Evolutionary conservation across 2,797 vertebrate species (phyloP), one percentile per base, ranked within the genome.

Genomic region (Macropus fuliginosus): DNA sequence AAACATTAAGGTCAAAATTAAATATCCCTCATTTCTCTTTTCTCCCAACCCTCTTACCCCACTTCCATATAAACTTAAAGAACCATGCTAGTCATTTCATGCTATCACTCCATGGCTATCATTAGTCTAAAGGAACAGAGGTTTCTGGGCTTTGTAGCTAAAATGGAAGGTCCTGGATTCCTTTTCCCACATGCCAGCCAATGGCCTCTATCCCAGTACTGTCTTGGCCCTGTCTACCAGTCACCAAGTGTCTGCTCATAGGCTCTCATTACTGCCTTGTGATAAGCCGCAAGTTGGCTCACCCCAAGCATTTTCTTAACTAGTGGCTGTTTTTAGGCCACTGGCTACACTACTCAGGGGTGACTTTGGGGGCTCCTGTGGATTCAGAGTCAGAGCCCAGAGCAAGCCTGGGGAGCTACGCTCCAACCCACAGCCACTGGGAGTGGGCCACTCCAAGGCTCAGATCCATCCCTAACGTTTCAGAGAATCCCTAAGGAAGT

Each of bases 61-160:
- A 40, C n/a, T 81, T 81, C 66, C 66, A 81, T 81, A 18, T 81
- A 81, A 81, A 46, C 66, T 46, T 81, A 81, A 81, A 27, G 66
- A 81, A 81, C 21, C 74, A 87, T 87, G 74, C 74, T 50, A 87
- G 74, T 87, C 21, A 87, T 87, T 87, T 50, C 74, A 87, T 46
- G 40, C 0, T 2, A 46, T 87, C 74, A 50, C 21, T 87, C 74
- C 74, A 87, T 87, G 74, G 40, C 74, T 50, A 87, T 87, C 74
- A 87, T 87, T 87, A 87, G 74, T 87, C 74, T 50, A 87, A 40
- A 87, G 40, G 40, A 87, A 10, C 40, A 46, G 74, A 87, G 21
- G 74, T 87, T 87, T 87, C 74, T 50, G 74, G 74, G 74, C 74
- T 87, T 87, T 87, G 74, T 87, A 46, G 74, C 74, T 87, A 87